Conservation (phyloP, 2,888 invertebrate species). For the Pachliopta kotzebuea region DNA sequence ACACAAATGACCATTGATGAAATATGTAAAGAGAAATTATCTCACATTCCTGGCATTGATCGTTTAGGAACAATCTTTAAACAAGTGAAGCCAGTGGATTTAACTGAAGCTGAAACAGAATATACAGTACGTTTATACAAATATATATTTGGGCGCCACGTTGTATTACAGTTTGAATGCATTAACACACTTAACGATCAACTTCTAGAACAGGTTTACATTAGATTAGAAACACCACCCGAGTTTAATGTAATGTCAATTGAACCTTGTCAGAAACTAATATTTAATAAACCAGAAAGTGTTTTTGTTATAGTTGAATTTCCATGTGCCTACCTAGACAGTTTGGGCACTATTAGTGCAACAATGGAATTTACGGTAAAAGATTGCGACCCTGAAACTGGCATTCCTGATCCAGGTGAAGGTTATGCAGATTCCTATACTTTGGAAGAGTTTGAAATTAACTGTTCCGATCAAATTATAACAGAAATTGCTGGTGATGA, state of each 20-base stretch:
- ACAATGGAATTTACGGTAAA: slow-evolving; percentile 96
- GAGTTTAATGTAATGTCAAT: slow-evolving; percentile 87
- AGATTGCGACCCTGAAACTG: slow-evolving; percentile 97
- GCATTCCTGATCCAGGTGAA: slow-evolving; percentile 96
- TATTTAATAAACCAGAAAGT: slow-evolving; percentile 92
- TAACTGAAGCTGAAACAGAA: slow-evolving; percentile 99
- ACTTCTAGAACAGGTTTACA: slow-evolving; percentile 93
- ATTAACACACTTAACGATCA: slow-evolving; percentile 98
- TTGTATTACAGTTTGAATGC: slow-evolving; percentile 98
- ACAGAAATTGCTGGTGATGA: slow-evolving; percentile 56
- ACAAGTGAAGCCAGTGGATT: slow-evolving; percentile 90
- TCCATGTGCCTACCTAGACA: slow-evolving; percentile 77
- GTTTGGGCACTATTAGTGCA: slow-evolving; percentile 91
- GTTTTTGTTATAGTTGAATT: slow-evolving; percentile 91
- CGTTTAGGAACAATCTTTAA: slow-evolving; percentile 93
- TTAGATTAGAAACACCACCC: slow-evolving; percentile 92
- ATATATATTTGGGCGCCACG: slow-evolving; percentile 92
- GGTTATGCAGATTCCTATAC: slow-evolving; percentile 98
- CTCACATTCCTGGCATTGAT: slow-evolving; percentile 91
- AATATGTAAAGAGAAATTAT: slow-evolving; percentile 89
- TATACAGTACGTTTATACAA: slow-evolving; percentile 95
- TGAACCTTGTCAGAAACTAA: slow-evolving; percentile 87
- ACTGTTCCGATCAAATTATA: slow-evolving; percentile 64
- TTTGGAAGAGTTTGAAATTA: slow-evolving; percentile 88
- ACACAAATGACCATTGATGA: slow-evolving; percentile 93